phyloP scores from a whole-genome alignment of 2,888 invertebrate species.

The Lypha dubia region DNA sequence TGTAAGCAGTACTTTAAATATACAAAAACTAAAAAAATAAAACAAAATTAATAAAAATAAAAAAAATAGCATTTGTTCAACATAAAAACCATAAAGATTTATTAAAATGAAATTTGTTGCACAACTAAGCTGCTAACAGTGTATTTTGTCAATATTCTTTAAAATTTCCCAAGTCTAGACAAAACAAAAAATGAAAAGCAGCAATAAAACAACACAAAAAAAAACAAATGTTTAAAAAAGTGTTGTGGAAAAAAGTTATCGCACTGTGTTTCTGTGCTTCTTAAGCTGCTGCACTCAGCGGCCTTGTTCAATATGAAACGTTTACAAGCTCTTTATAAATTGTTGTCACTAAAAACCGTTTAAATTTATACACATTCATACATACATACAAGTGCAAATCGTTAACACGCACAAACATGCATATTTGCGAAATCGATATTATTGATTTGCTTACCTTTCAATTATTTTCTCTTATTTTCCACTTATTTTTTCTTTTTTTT shows the following conservation, averaged over 20 bases:
- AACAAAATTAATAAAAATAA: constrained; percentile 6
- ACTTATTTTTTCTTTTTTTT: neutral
- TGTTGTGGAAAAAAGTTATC: constrained; percentile 17
- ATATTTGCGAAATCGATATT: constrained; percentile 71
- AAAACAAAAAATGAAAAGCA: constrained; percentile 31
- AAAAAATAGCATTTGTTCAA: too few relatives aligned
- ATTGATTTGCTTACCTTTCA: constrained; percentile 71
- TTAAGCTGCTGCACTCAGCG: constrained; percentile 46
- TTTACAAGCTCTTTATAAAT: constrained; percentile 57
- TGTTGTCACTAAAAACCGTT: constrained; percentile 60
- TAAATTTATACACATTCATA: constrained; percentile 14
- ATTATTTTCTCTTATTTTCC: constrained; percentile 17
- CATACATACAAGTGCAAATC: neutral
- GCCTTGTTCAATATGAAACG: constrained; percentile 35
- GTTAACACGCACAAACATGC: neutral
- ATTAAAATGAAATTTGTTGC: constrained; percentile 40
- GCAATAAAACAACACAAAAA: neutral
- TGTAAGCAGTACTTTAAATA: neutral
- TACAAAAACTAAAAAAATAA: neutral
- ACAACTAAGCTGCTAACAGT: constrained; percentile 15
- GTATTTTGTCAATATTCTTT: neutral
- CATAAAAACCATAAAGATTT: constrained; percentile 26
- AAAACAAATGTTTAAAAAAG: neutral
- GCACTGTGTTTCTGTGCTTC: constrained; percentile 25
- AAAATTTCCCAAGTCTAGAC: constrained; percentile 60